These are phyloP conservation scores for Tragelaphus imberbis DNA, from an alignment of 2,113 vertebrate species.

Conservation along the genomic window DNA sequence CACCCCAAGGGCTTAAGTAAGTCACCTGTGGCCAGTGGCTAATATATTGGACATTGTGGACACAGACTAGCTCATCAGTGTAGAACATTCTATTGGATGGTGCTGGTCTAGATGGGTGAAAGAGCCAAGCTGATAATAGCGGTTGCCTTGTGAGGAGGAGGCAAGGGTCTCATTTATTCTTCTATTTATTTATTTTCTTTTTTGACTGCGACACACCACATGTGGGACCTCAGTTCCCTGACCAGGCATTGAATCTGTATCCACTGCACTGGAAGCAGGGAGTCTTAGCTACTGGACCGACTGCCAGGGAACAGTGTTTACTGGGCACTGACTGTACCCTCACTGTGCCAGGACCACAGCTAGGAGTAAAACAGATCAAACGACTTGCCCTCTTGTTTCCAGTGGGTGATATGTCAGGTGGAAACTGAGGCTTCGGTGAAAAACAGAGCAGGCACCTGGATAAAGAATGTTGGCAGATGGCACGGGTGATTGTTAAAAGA, in stretches of 20 bases:
- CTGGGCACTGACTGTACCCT: not conserved
- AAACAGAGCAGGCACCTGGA: not conserved
- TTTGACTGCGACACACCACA: not conserved
- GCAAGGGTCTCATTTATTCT: not conserved
- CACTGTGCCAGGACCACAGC: not conserved
- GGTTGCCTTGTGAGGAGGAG: not conserved
- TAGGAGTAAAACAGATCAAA: not conserved
- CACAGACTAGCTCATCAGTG: fast-evolving
- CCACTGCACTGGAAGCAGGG: fast-evolving
- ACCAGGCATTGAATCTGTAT: not conserved
- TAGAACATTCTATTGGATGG: not conserved
- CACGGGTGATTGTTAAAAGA: not conserved
- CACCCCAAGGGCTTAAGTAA: not conserved
- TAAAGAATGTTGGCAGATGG: not conserved
- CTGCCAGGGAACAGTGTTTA: not conserved
- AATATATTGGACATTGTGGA: not conserved
- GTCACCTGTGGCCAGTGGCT: not conserved
- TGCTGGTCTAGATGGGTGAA: not conserved
- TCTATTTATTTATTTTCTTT: not conserved
- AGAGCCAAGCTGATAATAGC: not conserved
- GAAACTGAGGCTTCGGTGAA: not conserved
- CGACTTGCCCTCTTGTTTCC: not conserved
- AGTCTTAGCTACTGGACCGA: not conserved
- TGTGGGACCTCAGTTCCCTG: not conserved
- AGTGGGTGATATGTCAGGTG: not conserved